Evolutionary conservation across 1,140 invertebrate genomes (phyloP).

Genomic region (Drosophila asahinai): DNA sequence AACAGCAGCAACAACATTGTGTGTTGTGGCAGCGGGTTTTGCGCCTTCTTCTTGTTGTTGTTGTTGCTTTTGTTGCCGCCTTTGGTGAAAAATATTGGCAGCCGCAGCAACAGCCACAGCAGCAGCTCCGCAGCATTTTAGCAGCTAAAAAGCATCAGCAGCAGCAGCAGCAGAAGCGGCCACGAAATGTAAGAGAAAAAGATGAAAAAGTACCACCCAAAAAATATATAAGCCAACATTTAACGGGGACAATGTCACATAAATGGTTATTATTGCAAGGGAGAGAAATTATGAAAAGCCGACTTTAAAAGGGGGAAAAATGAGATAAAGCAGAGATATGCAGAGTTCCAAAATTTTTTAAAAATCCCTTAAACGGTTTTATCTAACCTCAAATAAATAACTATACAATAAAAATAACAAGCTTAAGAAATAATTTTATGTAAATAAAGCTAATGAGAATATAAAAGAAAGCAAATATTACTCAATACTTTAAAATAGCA

Average conservation of each 20-base stretch:
- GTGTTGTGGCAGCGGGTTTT: conserved; percentile 64
- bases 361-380: too few species aligned
- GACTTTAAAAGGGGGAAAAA: neutral
- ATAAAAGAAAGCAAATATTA: too few species aligned
- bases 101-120: conserved; percentile 74
- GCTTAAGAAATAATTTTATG: too few species aligned
- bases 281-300: conserved; percentile 8
- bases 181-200: conserved; percentile 47
- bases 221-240: conserved; percentile 27
- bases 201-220: conserved; percentile 38
- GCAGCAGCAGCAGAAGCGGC: conserved; percentile 31
- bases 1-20: conserved; percentile 57
- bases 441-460: too few species aligned
- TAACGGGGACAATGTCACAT: conserved; percentile 26
- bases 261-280: conserved; percentile 8
- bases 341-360: too few species aligned
- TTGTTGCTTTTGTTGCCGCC: conserved; percentile 66
- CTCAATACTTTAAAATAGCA: too few species aligned
- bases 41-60: conserved; percentile 40
- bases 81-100: conserved; percentile 83
- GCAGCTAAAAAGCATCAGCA: conserved; percentile 22
- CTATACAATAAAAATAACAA: too few species aligned
- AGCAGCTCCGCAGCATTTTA: conserved; percentile 35
- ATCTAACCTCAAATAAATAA: too few species aligned
- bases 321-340: neutral